Evolutionary conservation across 2,888 invertebrate genomes (phyloP), one percentile per base, ranked within the genome.

Genomic region (Apodemia zela): DNA sequence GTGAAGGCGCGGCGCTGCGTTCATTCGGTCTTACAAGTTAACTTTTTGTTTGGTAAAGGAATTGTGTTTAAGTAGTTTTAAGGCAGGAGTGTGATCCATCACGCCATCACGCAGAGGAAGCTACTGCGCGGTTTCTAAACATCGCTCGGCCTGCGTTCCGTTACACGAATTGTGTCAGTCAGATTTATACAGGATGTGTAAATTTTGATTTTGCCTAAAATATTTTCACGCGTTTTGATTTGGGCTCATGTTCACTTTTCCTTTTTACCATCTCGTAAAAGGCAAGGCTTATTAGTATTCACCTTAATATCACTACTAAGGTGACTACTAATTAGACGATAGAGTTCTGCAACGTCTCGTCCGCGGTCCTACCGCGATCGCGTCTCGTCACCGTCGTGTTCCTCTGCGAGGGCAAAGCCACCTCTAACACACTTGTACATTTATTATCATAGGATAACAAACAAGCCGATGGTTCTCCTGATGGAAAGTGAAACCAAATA

Each of bases 111-210:
- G 73, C 69, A 70, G 78, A 74, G 79, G 79, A 75, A 73, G 87
- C 88, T 88, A 87, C 88, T 82, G 88, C 82, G 82, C 80, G 88
- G 88, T 85, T 79, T 63, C 58, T 59, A 59, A 63, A 70, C 35
- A 61, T 45, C 69, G 71, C 71, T 72, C 71, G 65, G 67, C 64
- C 63, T 69, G 66, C 68, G 68, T 67, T 70, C 76, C 73, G 74
- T 76, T 75, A 76, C 66, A 64, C 64, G 51, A 47, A 65, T 60
- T 65, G 63, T 68, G 66, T 63, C 59, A 42, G 51, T 57, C 63
- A 42, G 47, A 17, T 17, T 18, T 69, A 64, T 71, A 73, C 67
- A 71, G 72, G 59, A 0, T 71, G 73, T 69, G 11, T 35, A 33
- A 42, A 49, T 51, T 11, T 38, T 13, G 38, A 13, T 38, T 38